Base-by-base conservation (phyloP, 2,797 vertebrate genomes). In the Botia kubotai region DNA sequence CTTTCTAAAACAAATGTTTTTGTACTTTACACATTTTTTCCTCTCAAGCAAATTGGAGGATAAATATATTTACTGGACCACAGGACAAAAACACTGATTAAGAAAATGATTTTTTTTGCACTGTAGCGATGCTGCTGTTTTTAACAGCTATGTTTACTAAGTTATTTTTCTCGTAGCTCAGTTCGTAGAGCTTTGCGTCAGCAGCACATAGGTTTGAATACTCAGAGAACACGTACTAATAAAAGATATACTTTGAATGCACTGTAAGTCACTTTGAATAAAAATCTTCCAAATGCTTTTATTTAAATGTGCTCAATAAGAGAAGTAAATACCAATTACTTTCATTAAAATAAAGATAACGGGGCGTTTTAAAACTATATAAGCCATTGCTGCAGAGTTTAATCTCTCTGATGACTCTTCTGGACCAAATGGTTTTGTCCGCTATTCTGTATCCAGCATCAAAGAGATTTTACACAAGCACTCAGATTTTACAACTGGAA, bases 401-500 rank as follows among this genome's bases (percentile, higher is more conserved):
- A 36, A 63, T 36, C 29, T 36, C 14, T 36, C 23, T 14, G 13
- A 62, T 29, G 58, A 8, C 16, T 53, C 17, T 16, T 17, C 6
- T 5, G 16, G 0, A 5, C 16, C 29, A 26, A 6, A 12, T 58
- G 8, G 19, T 65, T 65, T 36, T 16, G 29, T 36, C 62, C 26
- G 3, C 29, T 17, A 36, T 62, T 26, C 23, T 62, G 11, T 62
- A 62, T 21, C 21, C 58, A 29, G 26, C 60, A 43, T 62, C 19
- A 1, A 23, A 78, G 68, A 72, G 67, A 63, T 79, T 60, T 70
- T 79, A 62, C 33, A 71, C 23, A 62, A 62, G 55, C 76, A 70
- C 67, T 70, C 39, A 62, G 17, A 23, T 5, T 60, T 26, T 23
- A 60, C 57, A 60, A 26, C 77, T 72, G 68, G 57, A 72, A 71